Percentiles rank a stretch among this genome's conserved stretches.
These are phyloP conservation scores for Catajapyx aquilonaris DNA, from an alignment of 1,140 invertebrate genomes.

Conservation along the genomic window DNA sequence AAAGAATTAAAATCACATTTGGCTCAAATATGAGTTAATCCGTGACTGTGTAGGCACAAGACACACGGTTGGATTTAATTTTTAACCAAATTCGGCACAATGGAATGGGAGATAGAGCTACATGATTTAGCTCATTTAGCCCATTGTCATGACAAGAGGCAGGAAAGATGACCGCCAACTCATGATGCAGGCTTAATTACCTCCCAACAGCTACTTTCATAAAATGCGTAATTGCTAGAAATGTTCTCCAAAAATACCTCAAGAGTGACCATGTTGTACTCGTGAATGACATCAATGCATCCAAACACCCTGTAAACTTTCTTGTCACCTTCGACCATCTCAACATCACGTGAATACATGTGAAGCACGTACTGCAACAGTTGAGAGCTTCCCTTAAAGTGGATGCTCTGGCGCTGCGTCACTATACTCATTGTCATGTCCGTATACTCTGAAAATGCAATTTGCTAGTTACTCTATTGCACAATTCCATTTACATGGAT, in stretches of 20 bases:
- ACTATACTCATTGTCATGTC: constrained; percentile 85
- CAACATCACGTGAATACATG: constrained; percentile 61
- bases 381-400: constrained; percentile 54
- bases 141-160: no score
- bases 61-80: background rate
- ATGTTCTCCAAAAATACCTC: constrained; percentile 42
- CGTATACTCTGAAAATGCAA: constrained; percentile 57
- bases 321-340: constrained; percentile 49
- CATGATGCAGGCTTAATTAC: no score
- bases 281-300: constrained; percentile 59
- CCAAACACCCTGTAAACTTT: constrained; percentile 46
- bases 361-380: constrained; percentile 63
- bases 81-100: constrained; percentile 7
- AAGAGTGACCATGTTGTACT: constrained; percentile 60
- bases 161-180: no score
- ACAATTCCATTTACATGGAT: constrained; percentile 7
- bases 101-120: no score
- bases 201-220: constrained; percentile 2
- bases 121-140: no score
- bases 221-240: no score
- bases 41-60: no score
- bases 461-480: background rate
- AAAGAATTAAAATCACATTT: no score
- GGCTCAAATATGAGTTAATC: no score
- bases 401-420: constrained; percentile 70